Percentiles rank a stretch among this genome's conserved stretches.
phyloP scores from a whole-genome alignment of 1,140 invertebrate genomes.

The Metaphire vulgaris region DNA sequence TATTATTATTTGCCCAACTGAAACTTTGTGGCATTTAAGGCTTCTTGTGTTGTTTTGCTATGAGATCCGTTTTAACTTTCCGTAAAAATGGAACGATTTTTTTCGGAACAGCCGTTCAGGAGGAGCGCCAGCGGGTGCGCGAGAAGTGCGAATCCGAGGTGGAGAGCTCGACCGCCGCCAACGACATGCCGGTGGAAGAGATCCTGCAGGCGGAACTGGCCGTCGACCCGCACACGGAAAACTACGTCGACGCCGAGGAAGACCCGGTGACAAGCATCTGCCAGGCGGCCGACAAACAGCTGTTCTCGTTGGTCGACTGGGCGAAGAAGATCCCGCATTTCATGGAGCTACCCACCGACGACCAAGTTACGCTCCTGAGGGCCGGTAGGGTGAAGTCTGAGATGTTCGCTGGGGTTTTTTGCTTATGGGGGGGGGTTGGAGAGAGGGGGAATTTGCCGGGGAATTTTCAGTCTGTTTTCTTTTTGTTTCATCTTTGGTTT shows the following conservation, averaged over 20 bases:
- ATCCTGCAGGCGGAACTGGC: conserved; percentile 74
- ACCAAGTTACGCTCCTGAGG: conserved; percentile 82
- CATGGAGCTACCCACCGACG: conserved; percentile 76
- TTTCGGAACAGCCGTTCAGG: conserved; percentile 56
- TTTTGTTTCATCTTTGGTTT: too few species aligned
- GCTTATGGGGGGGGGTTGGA: too few species aligned
- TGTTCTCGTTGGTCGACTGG: conserved; percentile 92
- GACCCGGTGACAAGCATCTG: conserved; percentile 33
- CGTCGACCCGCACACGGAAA: conserved; percentile 58
- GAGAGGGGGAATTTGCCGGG: too few species aligned
- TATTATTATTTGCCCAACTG: too few species aligned
- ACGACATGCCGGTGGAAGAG: conserved; percentile 75
- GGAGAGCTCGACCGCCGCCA: conserved; percentile 60
- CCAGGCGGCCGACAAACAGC: conserved; percentile 79
- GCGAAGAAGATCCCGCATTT: conserved; percentile 67
- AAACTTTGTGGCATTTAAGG: too few species aligned
- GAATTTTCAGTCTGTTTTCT: too few species aligned
- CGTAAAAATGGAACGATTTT: too few species aligned
- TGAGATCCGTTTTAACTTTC: too few species aligned
- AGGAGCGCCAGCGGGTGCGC: conserved; percentile 74
- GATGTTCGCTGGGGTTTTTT: not conserved
- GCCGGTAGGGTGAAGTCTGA: conserved; percentile 56
- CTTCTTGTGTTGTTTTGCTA: too few species aligned
- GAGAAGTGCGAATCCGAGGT: conserved; percentile 71
- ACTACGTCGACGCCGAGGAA: not conserved